A percentile compares a stretch with the other conserved stretches of the same genome.
phyloP scores from a whole-genome alignment of 2,113 vertebrate species.

The Misgurnus mizolepis region DNA sequence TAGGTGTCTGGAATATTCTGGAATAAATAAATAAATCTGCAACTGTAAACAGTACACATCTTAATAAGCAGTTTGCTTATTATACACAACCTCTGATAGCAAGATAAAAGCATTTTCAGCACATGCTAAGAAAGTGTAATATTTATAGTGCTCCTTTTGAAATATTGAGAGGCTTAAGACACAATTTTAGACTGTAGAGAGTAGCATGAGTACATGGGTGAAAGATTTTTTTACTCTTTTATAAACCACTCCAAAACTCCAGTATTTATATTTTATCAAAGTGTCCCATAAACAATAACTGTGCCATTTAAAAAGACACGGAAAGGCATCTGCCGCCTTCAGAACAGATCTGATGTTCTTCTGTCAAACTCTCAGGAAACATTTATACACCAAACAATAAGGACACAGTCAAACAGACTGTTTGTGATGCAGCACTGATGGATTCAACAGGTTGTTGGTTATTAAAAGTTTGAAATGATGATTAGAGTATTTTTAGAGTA shows the following conservation, averaged over 20 bases:
- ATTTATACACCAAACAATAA: neutral
- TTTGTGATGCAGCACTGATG: too few relatives aligned
- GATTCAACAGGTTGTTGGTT: too few relatives aligned
- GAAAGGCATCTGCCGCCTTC: neutral
- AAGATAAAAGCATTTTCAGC: neutral
- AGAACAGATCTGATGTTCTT: neutral
- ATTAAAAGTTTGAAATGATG: too few relatives aligned
- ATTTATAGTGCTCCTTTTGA: neutral
- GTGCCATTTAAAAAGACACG: neutral
- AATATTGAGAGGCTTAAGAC: neutral
- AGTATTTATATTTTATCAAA: constrained; percentile 10
- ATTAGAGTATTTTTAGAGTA: too few relatives aligned
- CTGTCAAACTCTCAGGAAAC: neutral
- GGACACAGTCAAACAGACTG: too few relatives aligned
- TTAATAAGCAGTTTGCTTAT: neutral
- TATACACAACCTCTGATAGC: neutral
- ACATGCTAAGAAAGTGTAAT: neutral
- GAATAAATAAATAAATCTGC: neutral
- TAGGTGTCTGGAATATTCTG: constrained; percentile 2
- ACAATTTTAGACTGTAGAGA: neutral
- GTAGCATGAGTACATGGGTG: neutral
- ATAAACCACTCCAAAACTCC: neutral
- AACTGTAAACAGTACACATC: neutral
- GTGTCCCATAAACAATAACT: constrained; percentile 7
- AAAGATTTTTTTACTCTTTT: neutral